phyloP scores from a whole-genome alignment of 2,888 invertebrate genomes.

The Elysia crispata region DNA sequence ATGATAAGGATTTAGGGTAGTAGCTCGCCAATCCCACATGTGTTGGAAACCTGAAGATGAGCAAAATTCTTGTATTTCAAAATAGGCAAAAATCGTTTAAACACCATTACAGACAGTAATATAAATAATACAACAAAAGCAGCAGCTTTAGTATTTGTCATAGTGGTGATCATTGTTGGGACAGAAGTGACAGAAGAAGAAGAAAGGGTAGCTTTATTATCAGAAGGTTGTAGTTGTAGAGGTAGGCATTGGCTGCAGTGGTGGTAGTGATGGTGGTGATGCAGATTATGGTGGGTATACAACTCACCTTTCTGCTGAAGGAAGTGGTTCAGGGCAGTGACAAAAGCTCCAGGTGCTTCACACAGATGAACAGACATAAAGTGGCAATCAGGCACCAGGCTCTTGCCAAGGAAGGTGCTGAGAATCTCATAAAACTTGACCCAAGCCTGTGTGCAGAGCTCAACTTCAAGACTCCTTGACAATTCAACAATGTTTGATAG shows the following conservation, averaged over 20 bases:
- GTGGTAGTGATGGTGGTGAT: no score
- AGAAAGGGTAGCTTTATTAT: no score
- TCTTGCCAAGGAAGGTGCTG: slow-evolving; percentile 60
- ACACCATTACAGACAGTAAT: no score
- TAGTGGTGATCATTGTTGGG: no score
- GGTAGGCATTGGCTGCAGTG: no score
- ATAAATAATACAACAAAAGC: no score
- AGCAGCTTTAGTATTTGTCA: no score
- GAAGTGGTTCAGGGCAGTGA: slow-evolving; percentile 93
- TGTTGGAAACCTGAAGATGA: slow-evolving; percentile 21
- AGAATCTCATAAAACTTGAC: slow-evolving; percentile 91
- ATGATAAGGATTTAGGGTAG: slow-evolving; percentile 92
- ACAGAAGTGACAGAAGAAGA: no score
- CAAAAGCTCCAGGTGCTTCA: slow-evolving; percentile 97
- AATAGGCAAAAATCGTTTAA: no score
- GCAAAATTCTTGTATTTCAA: no score
- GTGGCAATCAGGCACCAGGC: slow-evolving; percentile 67
- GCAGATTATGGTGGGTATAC: background rate
- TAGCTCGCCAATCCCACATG: slow-evolving; percentile 91
- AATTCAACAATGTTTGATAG: background rate
- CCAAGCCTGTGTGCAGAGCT: slow-evolving; percentile 85
- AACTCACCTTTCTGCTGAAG: slow-evolving; percentile 77
- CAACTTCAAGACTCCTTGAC: slow-evolving; percentile 56
- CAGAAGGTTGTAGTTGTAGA: no score
- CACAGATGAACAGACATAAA: slow-evolving; percentile 88